Conservation (phyloP, 2,797 vertebrate genomes). For the Apodemus agrarius region DNA sequence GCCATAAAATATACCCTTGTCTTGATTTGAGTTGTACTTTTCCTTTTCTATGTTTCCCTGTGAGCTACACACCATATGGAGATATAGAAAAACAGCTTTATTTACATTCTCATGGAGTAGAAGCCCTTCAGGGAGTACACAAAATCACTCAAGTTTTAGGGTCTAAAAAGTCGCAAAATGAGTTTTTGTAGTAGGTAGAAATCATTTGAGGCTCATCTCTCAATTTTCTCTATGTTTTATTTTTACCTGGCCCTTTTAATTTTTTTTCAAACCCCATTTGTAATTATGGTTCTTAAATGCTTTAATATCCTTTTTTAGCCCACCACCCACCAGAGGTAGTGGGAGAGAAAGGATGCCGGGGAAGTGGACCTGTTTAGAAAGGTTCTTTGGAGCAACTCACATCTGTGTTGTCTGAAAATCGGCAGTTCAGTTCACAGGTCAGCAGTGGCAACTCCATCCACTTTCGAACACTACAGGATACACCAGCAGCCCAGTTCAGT, state of each 20-base stretch:
- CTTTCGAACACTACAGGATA: too few relatives aligned
- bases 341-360: neutral
- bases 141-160: neutral
- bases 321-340: neutral
- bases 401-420: neutral
- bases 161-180: neutral
- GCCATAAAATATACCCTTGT: constrained; percentile 51
- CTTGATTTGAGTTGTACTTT: constrained; percentile 67
- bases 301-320: neutral
- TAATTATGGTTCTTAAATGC: neutral
- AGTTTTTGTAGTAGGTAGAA: neutral
- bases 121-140: constrained; percentile 28
- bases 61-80: constrained; percentile 68
- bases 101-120: constrained; percentile 59
- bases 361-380: neutral
- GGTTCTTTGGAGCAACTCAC: neutral
- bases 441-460: neutral
- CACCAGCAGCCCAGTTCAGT: too few relatives aligned
- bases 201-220: neutral
- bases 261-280: neutral
- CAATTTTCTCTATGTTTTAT: neutral
- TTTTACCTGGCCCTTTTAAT: neutral
- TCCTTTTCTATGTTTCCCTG: constrained; percentile 64
- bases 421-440: neutral
- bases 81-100: constrained; percentile 64